phyloP scores from a whole-genome alignment of 2,797 vertebrate species.

The Xiphophorus birchmanni region DNA sequence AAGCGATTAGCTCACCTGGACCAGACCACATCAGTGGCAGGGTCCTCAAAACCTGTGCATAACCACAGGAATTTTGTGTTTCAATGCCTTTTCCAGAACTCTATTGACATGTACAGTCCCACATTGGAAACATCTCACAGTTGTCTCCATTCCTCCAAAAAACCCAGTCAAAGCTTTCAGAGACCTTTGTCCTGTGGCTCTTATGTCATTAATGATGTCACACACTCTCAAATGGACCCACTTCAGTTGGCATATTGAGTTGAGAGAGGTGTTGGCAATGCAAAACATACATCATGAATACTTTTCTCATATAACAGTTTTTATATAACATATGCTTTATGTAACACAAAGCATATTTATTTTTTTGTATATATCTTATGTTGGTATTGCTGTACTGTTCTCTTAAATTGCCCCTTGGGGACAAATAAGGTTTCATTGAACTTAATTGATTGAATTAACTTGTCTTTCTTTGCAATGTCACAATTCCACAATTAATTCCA shows the following conservation, averaged over 20 bases:
- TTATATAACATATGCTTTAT: no score
- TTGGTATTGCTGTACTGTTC: neutral
- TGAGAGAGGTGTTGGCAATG: neutral
- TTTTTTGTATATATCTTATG: neutral
- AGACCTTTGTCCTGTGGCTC: neutral
- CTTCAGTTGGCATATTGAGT: neutral
- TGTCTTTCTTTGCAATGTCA: constrained; percentile 13
- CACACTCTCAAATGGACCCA: neutral
- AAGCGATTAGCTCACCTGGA: neutral
- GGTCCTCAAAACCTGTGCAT: neutral
- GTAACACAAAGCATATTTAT: no score
- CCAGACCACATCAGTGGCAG: no score
- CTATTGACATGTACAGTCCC: neutral
- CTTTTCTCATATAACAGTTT: no score
- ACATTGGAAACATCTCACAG: neutral
- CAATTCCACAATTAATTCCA: constrained; percentile 32
- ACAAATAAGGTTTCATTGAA: neutral
- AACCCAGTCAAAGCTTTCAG: neutral
- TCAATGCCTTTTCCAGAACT: neutral
- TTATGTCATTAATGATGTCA: neutral
- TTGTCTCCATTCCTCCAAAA: neutral
- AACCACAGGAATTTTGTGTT: neutral
- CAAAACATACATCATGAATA: neutral
- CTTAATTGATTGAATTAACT: neutral
- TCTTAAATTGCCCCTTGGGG: neutral